Evolutionary conservation across 2,888 invertebrate genomes (phyloP), one percentile per base, ranked within the genome.

Genomic region (Xiphydria camelus): DNA sequence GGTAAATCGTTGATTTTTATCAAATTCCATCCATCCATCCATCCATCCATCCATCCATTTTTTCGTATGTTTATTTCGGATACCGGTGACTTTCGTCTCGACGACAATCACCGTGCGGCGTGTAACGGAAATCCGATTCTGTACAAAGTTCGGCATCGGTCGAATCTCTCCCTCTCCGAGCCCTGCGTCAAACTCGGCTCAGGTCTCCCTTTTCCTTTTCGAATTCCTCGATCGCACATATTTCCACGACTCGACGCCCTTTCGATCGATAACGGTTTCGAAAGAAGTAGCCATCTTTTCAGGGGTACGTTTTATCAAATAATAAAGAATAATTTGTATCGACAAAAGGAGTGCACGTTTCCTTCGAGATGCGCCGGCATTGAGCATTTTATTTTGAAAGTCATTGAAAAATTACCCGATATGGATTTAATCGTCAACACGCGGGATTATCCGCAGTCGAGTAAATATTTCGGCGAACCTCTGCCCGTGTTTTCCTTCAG

Each of bases 401-500:
- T 92, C 4, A 79, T 89, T 29, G 71, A 82, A 4, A 82, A 85
- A 51, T 72, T 95, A 39, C 86, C 91, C 0, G 82, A 97, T 69
- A 83, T 89, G 79, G 96, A 97, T 72, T 77, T 97, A 49, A 80
- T 92, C 9, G 75, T 97, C 14, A 98, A 98, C 70, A 89, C 91
- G 0, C 82, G 93, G 46, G 97, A 97, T 76, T 95, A 93, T 88
- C 96, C 97, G 3, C 94, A 94, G 79, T 79, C 91, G 12, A 83
- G 84, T 55, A 80, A 77, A 55, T 77, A 80, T 41, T 85, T 83
- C 78, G 82, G 82, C 1, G 77, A 77, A 22, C 70, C 77, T 4
- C 77, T 81, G 58, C 96, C 97, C 9, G 84, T 97, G n/a, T 89
- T 97, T 71, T 97, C 96, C 2, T 98, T 98, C 73, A 96, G 96